Evolutionary conservation across 2,797 vertebrate genomes (phyloP).

Genomic region (Trachops cirrhosus): DNA sequence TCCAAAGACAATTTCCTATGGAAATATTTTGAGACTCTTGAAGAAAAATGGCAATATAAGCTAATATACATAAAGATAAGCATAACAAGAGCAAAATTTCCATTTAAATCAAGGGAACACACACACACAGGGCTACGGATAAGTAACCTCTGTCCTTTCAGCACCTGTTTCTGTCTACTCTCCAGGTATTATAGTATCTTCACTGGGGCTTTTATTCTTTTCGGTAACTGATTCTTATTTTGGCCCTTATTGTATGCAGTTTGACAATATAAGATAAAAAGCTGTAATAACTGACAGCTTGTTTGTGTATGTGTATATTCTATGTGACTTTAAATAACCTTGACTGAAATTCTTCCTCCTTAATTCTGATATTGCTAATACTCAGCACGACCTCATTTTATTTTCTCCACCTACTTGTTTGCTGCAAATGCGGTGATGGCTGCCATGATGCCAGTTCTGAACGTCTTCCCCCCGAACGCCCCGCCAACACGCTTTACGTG

Average conservation of each 20-base stretch:
- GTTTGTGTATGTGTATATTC: background rate
- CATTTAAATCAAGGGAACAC: background rate
- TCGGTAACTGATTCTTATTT: background rate
- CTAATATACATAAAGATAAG: background rate
- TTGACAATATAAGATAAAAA: background rate
- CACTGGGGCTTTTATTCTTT: background rate
- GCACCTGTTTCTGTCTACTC: background rate
- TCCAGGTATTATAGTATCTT: background rate
- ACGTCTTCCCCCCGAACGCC: conserved; percentile 70
- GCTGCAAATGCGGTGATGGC: conserved; percentile 72
- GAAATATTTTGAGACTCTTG: background rate
- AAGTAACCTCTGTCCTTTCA: background rate
- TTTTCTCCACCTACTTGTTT: conserved; percentile 71
- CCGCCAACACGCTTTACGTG: conserved; percentile 75
- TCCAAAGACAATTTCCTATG: background rate
- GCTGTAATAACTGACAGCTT: background rate
- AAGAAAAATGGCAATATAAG: background rate
- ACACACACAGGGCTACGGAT: background rate
- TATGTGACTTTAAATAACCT: background rate
- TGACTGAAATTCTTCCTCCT: background rate
- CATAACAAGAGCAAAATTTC: background rate
- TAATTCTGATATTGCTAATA: background rate
- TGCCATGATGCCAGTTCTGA: conserved; percentile 60
- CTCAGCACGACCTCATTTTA: background rate
- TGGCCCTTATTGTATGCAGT: background rate